Evolutionary conservation across 2,113 vertebrate genomes (phyloP), one percentile per base, ranked within the genome.

Genomic region (Oenanthe oenanthe): DNA sequence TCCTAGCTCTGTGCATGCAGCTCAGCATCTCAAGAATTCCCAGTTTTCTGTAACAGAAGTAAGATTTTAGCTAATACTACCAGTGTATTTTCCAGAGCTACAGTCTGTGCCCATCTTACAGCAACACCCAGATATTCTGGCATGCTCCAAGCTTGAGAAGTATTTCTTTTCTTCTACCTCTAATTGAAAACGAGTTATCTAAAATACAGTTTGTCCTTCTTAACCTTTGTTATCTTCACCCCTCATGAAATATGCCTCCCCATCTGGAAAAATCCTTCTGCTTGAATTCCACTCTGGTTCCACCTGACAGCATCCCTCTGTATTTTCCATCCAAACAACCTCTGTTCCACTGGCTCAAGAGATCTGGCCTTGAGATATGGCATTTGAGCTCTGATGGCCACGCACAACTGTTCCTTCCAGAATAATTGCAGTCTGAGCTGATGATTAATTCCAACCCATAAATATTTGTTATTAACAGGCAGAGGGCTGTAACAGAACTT

Each of bases 211-310:
- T 87, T 71, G 34, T 78, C 76, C 70, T 87, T 81, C 81, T 58
- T 51, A 58, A 57, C 36, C 61, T 62, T 86, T 71, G 17, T 63
- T 91, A 89, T 75, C 81, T 87, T 72, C 26, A 54, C 13, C 17
- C 54, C 8, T 77, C 63, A 58, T 32, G 29, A 70, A 90, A 63
- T 62, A 60, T 7, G 31, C 36, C 24, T 74, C 26, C n/a, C 66
- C 57, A 92, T 32, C 65, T 88, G 91, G 73, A 93, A 96, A 94
- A 85, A 32, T 86, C 66, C 67, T 85, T 85, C 74, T 5, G 7
- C 57, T 78, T 88, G 81, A 94, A 78, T 81, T 94, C 60, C 11
- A 31, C n/a, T 71, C 43, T 26, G 29, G 76, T 89, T 91, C 61
- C 43, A 89, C 63, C 85, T 85, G 84, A 87, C 34, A 84, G 53